Conservation (phyloP, 2,113 vertebrate species). For the Cheirogaleus medius region DNA sequence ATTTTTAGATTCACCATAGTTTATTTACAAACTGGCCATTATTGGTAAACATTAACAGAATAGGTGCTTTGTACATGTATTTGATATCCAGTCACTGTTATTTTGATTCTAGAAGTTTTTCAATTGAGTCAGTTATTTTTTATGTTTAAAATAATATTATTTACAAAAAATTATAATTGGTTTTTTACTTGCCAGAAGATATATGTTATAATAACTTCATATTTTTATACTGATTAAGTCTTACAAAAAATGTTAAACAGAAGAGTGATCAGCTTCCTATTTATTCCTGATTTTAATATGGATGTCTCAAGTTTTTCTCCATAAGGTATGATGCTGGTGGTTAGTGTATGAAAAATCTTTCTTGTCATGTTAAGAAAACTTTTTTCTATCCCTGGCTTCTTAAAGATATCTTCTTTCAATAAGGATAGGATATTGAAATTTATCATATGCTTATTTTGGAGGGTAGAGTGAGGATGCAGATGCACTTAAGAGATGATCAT, state of each 20-base stretch:
- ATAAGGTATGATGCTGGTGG: neutral
- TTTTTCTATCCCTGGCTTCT: neutral
- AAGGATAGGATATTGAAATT: neutral
- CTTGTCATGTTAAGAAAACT: neutral
- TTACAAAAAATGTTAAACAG: neutral
- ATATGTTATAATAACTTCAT: neutral
- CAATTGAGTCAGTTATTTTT: constrained; percentile 20
- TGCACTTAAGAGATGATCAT: neutral
- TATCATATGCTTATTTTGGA: neutral
- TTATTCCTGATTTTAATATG: neutral
- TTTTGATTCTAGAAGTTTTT: neutral
- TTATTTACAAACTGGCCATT: neutral
- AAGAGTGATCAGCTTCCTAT: neutral
- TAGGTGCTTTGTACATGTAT: neutral
- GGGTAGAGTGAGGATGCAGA: neutral
- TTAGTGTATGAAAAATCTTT: neutral
- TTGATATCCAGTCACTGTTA: neutral
- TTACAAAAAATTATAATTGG: neutral
- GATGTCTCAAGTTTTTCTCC: neutral
- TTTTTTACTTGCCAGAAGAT: neutral
- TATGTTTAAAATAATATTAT: neutral
- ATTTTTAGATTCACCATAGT: neutral
- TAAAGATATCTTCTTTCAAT: neutral
- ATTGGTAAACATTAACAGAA: neutral
- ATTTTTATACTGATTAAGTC: neutral